Evolutionary conservation across 2,797 vertebrate species (phyloP), one percentile per base, ranked within the genome.

Genomic region (Chrysocyon brachyurus): DNA sequence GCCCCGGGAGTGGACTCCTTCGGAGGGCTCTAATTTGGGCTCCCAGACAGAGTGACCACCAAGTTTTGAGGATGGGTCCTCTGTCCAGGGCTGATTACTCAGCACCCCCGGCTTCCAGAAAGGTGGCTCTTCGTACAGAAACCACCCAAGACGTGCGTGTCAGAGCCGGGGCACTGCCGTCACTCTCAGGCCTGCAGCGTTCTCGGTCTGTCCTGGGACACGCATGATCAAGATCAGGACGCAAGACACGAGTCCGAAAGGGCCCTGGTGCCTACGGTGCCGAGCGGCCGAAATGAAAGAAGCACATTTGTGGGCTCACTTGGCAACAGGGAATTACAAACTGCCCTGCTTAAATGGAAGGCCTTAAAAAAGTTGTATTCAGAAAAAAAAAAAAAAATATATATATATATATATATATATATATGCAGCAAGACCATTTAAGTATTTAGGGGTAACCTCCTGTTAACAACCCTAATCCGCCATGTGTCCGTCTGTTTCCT

Each of bases 401-500:
- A 40, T 40, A 40, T 40, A 40, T 40, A 40, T 40, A 40, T 40
- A 40, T 40, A 6, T 40, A 46, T 46, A 46, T 46, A n/a, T 68
- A 68, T 16, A 2, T 5, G 11, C 46, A 4, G 40, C 14, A 7
- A 57, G 16, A 78, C 24, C 66, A 26, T 33, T 36, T 16, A 24
- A 14, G 7, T 17, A 8, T n/a, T 91, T 36, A 12, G 75, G 24
- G 3, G 26, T 36, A 46, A 16, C 1, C 40, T 82, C 12, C 1
- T 4, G 12, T 40, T 19, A 22, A 5, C 36, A 4, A 4, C 1
- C 3, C 0, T 3, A 28, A 26, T 4, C 59, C 7, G 21, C 9
- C 11, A 1, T 1, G 0, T 1, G 4, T 28, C 68, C 21, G 0
- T 26, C 70, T 17, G 3, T 15, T 28, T 59, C 31, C 68, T 36